These are phyloP conservation scores for Oscheius sp. DNA, from an alignment of 2,888 invertebrate genomes.

Conservation along the genomic window DNA sequence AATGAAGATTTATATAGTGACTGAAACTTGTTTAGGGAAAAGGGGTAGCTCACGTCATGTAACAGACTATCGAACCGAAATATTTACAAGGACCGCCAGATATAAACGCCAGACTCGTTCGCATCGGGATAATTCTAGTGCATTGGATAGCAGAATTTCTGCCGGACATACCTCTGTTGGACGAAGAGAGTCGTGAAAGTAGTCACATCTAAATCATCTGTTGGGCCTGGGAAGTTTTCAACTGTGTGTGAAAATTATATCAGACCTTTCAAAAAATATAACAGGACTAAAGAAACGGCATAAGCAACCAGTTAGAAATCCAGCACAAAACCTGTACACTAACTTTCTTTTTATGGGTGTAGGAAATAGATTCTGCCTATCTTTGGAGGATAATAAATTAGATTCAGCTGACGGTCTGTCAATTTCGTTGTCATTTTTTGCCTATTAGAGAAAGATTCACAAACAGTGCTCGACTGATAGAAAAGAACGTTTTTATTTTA, in stretches of 20 bases:
- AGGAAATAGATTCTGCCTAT: background rate
- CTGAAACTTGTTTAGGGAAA: background rate
- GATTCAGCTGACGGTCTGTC: background rate
- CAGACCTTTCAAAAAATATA: too few relatives aligned
- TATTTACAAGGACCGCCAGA: conserved; percentile 5
- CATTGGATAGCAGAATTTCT: background rate
- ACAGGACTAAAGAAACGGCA: too few relatives aligned
- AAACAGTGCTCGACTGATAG: background rate
- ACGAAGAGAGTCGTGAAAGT: conserved; percentile 5
- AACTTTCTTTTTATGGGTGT: too few relatives aligned
- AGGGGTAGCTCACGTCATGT: background rate
- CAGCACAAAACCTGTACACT: too few relatives aligned
- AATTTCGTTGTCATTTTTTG: background rate
- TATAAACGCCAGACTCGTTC: background rate
- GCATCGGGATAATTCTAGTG: background rate
- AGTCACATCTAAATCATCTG: conserved; percentile 7
- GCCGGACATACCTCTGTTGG: background rate
- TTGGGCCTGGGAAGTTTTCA: too few relatives aligned
- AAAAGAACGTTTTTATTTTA: background rate
- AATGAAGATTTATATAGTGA: background rate
- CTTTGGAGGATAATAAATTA: background rate
- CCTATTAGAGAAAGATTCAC: background rate
- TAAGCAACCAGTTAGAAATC: too few relatives aligned
- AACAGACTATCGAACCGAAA: background rate
- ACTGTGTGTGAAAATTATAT: too few relatives aligned